phyloP scores from a whole-genome alignment of 2,888 invertebrate genomes.

The Syrphus vitripennis region DNA sequence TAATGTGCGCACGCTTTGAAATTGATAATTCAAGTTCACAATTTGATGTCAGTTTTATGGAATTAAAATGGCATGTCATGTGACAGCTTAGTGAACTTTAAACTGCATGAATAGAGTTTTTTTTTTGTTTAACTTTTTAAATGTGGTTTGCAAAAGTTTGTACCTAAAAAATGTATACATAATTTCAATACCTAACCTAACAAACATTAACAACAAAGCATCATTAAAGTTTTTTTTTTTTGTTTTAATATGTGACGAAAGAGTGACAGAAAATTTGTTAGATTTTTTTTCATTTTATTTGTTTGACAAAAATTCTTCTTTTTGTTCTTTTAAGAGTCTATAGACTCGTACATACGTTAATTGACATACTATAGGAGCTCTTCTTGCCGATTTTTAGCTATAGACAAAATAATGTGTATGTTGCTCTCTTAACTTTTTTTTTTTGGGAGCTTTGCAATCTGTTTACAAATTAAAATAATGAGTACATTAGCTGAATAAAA shows the following conservation, averaged over 20 bases:
- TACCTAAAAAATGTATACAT: not conserved
- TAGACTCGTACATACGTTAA: too few relatives aligned
- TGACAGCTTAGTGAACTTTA: not conserved
- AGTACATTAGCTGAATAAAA: too few relatives aligned
- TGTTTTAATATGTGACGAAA: not conserved
- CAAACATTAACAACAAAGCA: not conserved
- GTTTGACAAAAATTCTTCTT: not conserved
- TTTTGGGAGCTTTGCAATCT: too few relatives aligned
- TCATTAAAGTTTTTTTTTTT: not conserved
- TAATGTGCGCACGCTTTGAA: conserved; percentile 2
- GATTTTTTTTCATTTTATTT: not conserved
- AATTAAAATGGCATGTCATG: not conserved
- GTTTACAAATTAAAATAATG: too few relatives aligned
- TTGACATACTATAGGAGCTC: too few relatives aligned
- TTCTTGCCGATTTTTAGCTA: too few relatives aligned
- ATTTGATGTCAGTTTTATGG: not conserved
- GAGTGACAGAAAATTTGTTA: not conserved
- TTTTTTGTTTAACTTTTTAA: not conserved
- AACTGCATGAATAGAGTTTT: not conserved
- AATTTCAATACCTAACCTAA: not conserved
- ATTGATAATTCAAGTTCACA: not conserved
- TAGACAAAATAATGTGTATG: too few relatives aligned
- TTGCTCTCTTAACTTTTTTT: too few relatives aligned
- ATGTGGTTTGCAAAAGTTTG: not conserved
- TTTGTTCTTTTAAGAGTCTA: not conserved